Base-by-base conservation (phyloP, 1,140 invertebrate genomes). In the Drosophila baimaii region DNA sequence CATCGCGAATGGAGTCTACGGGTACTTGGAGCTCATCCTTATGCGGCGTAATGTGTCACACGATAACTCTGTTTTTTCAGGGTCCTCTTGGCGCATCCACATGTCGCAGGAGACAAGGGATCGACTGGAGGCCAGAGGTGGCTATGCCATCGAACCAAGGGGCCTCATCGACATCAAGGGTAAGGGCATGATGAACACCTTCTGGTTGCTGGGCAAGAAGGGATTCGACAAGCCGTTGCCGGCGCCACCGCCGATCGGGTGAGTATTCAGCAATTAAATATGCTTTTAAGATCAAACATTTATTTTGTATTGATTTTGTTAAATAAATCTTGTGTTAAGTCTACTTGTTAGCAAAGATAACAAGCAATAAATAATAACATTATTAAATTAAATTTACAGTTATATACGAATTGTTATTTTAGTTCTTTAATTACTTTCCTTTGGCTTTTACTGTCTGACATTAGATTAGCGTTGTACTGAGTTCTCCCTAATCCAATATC, bases 141-240 rank as follows among this genome's bases (percentile, higher is more conserved):
- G 96, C 13, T 98, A 97, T 92, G 93, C 95, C 9, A 94, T 97
- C 65, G 95, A 97, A 77, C 96, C 95, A 77, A 94, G 97, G 46
- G 97, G 97, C 2, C 93, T 95, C 51, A 97, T 96, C 2, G 96
- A 97, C 75, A 93, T 98, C 49, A 98, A 98, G 93, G 97, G 97
- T 47, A 98, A 98, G 93, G 97, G 97, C 35, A 95, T 94, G 89
- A 96, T 97, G 95, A 95, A 95, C 65, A 98, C 97, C 1, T 98
- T 97, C 92, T 98, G 97, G 97, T 93, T 98, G 46, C 93, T 96
- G 29, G 97, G 97, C 51, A 97, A 97, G 92, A 95, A 96, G 47
- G 97, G 96, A 23, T 98, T 98, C 90, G 95, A 97, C 76, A 97
- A 97, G 92, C 94, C 95, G 27, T 93, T 98, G 10, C 97, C 97